Percentiles rank a stretch among this genome's conserved stretches.
phyloP scores from a whole-genome alignment of 1,140 invertebrate species.

The Brachionus manjavacas region DNA sequence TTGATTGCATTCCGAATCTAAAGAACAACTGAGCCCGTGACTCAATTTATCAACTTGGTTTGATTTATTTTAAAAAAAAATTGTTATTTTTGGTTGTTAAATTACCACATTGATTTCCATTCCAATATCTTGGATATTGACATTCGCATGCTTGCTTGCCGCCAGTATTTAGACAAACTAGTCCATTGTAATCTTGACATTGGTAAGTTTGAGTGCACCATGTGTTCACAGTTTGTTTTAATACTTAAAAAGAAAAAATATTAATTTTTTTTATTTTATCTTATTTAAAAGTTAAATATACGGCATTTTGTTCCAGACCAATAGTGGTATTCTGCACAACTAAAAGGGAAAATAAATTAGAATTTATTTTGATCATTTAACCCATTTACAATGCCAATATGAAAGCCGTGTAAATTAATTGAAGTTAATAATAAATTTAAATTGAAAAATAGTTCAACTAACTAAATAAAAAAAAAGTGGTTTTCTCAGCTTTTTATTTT shows the following conservation, averaged over 20 bases:
- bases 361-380: too few species aligned
- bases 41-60: not conserved
- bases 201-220: not conserved
- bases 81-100: not conserved
- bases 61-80: not conserved
- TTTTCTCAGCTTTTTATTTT: too few species aligned
- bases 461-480: too few species aligned
- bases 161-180: not conserved
- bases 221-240: not conserved
- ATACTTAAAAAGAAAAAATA: not conserved
- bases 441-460: too few species aligned
- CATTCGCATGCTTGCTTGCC: not conserved
- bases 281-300: not conserved
- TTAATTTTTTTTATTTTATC: not conserved
- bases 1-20: constrained; percentile 3
- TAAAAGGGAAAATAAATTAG: not conserved
- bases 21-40: not conserved
- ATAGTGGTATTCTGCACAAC: not conserved
- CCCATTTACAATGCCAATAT: too few species aligned
- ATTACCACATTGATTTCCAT: constrained; percentile 7
- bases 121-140: not conserved
- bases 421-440: too few species aligned
- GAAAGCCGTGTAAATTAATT: too few species aligned
- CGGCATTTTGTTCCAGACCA: not conserved
- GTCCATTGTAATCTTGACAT: not conserved